Base-by-base conservation (phyloP, 2,113 vertebrate species). In the Spizaetus ornatus region DNA sequence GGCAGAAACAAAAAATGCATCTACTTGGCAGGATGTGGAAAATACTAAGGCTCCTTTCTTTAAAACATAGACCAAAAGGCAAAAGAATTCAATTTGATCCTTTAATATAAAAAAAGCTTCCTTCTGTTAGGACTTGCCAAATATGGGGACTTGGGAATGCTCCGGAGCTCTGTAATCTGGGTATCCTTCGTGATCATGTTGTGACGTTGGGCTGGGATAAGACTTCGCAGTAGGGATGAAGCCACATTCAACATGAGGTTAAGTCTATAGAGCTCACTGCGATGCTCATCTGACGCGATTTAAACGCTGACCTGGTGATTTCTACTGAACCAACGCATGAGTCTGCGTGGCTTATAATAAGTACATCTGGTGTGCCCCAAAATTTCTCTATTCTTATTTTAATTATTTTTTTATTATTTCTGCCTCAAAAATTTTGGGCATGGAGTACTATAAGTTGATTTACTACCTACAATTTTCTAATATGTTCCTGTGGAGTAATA, bases 141-240 rank as follows among this genome's bases (percentile, higher is more conserved):
- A 16, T 40, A 23, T 4, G 19, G n/a, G 27, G 16, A 27, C 27
- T 11, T 34, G n/a, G 38, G 52, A 43, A 31, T 7, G 7, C 11
- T 55, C 48, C 50, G 50, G n/a, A 86, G 25, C 53, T 40, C 32
- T 65, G 22, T 53, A 15, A 13, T n/a, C n/a, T 22, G 43, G 6
- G 31, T 59, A 3, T 43, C 9, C 6, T 53, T 58, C 15, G 1
- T 3, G 4, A 29, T 42, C 6, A 0, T 7, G 4, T 80, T 2
- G 0, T 31, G 16, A 16, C 13, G 76, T 66, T 38, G 19, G 40
- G 50, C 13, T 55, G 73, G 26, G 31, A 5, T 80, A 18, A 70
- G 25, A n/a, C 22, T 48, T 34, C 1, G 13, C 42, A 9, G 48
- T 4, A 22, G 47, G 18, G 53, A 12, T 45, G 53, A 67, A 73